Percentiles rank a stretch among this genome's conserved stretches.
phyloP scores from a whole-genome alignment of 2,797 vertebrate species.

The Macrochelys suwanniensis region DNA sequence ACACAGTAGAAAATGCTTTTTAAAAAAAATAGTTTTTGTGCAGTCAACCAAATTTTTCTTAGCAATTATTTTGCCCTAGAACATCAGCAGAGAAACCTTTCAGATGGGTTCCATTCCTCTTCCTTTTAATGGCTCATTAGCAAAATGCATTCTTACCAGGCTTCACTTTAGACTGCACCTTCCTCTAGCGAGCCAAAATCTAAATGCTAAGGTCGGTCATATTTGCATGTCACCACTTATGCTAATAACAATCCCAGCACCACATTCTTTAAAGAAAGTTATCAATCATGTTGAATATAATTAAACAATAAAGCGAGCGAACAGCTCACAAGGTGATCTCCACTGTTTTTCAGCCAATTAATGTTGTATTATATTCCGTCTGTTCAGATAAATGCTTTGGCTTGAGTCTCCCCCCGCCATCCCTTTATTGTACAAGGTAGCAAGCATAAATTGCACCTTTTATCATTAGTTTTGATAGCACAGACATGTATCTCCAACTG shows the following conservation, averaged over 20 bases:
- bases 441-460: slow-evolving; percentile 49
- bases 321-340: slow-evolving; percentile 67
- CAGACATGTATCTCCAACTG: slow-evolving; percentile 55
- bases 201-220: slow-evolving; percentile 51
- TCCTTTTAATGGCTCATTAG: slow-evolving; percentile 50
- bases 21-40: background rate
- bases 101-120: slow-evolving; percentile 1
- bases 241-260: slow-evolving; percentile 60
- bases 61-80: slow-evolving; percentile 21
- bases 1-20: background rate
- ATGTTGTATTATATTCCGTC: slow-evolving; percentile 27
- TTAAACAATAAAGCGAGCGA: slow-evolving; percentile 55
- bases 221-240: slow-evolving; percentile 71
- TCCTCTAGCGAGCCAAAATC: slow-evolving; percentile 52
- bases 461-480: slow-evolving; percentile 64
- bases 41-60: background rate
- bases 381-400: slow-evolving; percentile 44
- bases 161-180: slow-evolving; percentile 15
- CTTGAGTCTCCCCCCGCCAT: slow-evolving; percentile 9
- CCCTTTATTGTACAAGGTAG: slow-evolving; percentile 3
- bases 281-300: slow-evolving; percentile 72
- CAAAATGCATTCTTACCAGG: slow-evolving; percentile 23
- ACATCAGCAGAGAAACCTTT: slow-evolving; percentile 36
- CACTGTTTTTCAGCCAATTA: slow-evolving; percentile 51
- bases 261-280: slow-evolving; percentile 27